Evolutionary conservation across 1,140 invertebrate genomes (phyloP).

Genomic region (Meteorus sp.): DNA sequence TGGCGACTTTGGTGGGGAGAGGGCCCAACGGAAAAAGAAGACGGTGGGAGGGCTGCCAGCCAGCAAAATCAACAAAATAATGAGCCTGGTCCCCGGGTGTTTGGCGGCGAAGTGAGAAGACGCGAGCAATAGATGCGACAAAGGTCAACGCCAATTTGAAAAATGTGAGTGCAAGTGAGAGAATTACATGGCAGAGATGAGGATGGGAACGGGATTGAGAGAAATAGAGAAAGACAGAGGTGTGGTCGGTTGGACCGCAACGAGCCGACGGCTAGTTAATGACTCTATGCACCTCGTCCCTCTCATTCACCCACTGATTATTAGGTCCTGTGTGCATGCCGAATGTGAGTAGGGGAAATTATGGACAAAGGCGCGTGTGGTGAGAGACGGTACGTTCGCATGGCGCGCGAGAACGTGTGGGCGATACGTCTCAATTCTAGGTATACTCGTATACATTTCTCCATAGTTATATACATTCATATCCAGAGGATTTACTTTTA

Average conservation of each 20-base stretch:
- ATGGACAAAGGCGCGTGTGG: constrained; percentile 14
- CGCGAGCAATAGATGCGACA: constrained; percentile 29
- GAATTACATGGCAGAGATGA: neutral
- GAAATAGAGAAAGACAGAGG: constrained; percentile 10
- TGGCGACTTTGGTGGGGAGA: constrained; percentile 17
- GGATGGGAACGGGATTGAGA: constrained; percentile 6
- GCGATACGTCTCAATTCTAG: too few species aligned
- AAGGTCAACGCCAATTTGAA: constrained; percentile 29
- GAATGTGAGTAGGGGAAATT: neutral
- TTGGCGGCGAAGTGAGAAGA: constrained; percentile 36
- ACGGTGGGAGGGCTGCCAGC: constrained; percentile 15
- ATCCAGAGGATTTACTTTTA: too few species aligned
- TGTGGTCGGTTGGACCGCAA: constrained; percentile 35
- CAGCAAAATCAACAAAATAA: constrained; percentile 47
- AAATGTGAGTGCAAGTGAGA: constrained; percentile 27
- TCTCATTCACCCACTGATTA: constrained; percentile 24
- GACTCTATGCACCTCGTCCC: constrained; percentile 46
- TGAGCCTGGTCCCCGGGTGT: constrained; percentile 35
- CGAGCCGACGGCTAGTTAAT: constrained; percentile 49
- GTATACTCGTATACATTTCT: too few species aligned
- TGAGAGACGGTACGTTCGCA: constrained; percentile 2
- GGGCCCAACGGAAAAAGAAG: neutral
- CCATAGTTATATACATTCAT: too few species aligned
- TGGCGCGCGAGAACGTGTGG: too few species aligned
- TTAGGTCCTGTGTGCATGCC: too few species aligned